A percentile compares a stretch with the other conserved stretches of the same genome.
Evolutionary conservation across 2,888 invertebrate genomes (phyloP).

Genomic region (Troilus luridus): DNA sequence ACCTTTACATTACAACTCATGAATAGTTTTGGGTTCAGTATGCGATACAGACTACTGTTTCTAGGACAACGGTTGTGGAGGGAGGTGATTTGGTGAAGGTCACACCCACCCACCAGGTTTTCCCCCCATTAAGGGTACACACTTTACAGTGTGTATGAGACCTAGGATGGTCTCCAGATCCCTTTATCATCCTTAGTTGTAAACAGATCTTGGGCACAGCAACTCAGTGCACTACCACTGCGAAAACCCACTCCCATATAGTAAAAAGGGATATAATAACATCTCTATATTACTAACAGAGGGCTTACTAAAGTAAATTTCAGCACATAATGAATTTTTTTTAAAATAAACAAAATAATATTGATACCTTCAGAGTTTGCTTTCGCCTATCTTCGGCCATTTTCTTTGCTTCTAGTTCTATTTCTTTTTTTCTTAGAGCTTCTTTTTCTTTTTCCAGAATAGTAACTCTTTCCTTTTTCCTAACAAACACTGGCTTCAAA

Average conservation of each 20-base stretch:
- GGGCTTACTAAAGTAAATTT: not conserved
- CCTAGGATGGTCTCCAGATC: too few species aligned
- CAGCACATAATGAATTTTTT: not conserved
- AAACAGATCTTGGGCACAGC: too few species aligned
- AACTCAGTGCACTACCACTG: too few species aligned
- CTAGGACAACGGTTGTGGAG: too few species aligned
- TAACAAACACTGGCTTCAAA: slow-evolving; percentile 94
- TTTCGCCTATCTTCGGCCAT: slow-evolving; percentile 90
- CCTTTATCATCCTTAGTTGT: too few species aligned
- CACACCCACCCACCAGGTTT: too few species aligned
- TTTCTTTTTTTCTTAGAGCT: slow-evolving; percentile 85
- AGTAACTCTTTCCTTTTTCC: slow-evolving; percentile 93
- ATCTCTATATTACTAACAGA: not conserved
- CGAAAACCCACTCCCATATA: not conserved
- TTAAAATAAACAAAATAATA: not conserved
- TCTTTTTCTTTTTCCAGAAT: slow-evolving; percentile 95
- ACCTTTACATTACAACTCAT: too few species aligned
- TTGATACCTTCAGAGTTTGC: slow-evolving; percentile 81
- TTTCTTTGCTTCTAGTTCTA: slow-evolving; percentile 86
- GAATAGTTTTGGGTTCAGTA: too few species aligned
- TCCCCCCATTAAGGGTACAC: too few species aligned
- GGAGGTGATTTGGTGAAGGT: too few species aligned
- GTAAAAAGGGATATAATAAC: not conserved
- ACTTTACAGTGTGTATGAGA: too few species aligned
- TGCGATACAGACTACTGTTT: too few species aligned